Conservation (phyloP, 2,797 vertebrate species). For the Acanthornis magna region DNA sequence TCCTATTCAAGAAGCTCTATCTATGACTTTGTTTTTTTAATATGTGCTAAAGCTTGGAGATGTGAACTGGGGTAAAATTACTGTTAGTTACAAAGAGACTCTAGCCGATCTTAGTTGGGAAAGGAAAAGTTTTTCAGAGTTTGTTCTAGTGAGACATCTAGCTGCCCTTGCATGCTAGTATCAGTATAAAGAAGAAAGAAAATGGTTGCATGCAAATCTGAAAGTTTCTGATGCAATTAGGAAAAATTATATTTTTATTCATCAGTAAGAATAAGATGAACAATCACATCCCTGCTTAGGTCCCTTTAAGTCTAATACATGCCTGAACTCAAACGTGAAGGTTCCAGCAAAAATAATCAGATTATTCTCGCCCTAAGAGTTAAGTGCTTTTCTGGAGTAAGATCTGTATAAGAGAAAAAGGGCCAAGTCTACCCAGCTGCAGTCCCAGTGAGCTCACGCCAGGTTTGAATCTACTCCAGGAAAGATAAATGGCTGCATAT, state of each 20-base stretch:
- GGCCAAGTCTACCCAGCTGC: conserved; percentile 40
- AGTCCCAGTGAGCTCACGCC: not conserved
- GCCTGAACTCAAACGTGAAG: not conserved
- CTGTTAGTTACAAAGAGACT: not conserved
- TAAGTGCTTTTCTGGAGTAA: conserved; percentile 46
- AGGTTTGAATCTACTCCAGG: conserved; percentile 35
- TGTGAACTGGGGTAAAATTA: not conserved
- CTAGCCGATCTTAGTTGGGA: not conserved
- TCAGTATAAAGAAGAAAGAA: conserved; percentile 1
- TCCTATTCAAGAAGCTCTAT: not conserved
- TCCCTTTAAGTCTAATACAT: not conserved
- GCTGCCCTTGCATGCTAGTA: conserved; percentile 63
- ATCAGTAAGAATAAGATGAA: not conserved
- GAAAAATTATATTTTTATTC: not conserved
- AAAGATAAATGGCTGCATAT: not conserved
- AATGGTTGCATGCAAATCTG: not conserved
- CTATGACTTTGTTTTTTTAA: not conserved
- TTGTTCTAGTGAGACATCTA: conserved; percentile 75
- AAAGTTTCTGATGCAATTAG: not conserved
- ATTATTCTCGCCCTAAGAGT: not conserved
- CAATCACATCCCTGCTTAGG: not conserved
- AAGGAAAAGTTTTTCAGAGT: conserved; percentile 39
- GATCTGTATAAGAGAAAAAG: not conserved
- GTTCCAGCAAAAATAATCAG: conserved; percentile 8
- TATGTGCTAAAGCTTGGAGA: not conserved